Percentiles rank a stretch among this genome's conserved stretches.
Evolutionary conservation across 35 echinoderm and acorn worm genomes (phyloP).

Genomic region (Apostichopus japonicus): DNA sequence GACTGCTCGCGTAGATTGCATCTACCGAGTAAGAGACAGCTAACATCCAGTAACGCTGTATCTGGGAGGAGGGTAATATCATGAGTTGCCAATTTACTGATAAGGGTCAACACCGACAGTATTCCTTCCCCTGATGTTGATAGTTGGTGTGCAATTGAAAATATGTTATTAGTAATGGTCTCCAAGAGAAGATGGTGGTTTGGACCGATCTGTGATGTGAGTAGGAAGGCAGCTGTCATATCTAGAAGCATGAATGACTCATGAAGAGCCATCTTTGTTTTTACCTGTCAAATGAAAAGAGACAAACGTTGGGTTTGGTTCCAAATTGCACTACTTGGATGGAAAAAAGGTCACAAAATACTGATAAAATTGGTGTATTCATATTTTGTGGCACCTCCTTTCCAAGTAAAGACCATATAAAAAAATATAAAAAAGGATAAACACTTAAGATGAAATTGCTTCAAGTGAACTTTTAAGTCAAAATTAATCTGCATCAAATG

Average conservation of each 20-base stretch:
- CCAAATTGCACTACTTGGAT: too few species aligned
- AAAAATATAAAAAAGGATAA: too few species aligned
- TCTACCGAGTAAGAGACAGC: conserved; percentile 17
- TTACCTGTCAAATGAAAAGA: conserved; percentile 5
- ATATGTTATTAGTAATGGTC: background rate
- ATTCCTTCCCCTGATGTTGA: conserved; percentile 18
- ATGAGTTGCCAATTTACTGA: background rate
- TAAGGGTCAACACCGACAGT: background rate
- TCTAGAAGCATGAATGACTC: conserved; percentile 29
- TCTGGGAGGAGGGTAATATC: conserved; percentile 12
- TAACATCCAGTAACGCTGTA: background rate
- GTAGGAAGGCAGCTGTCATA: conserved; percentile 3
- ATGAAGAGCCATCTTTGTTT: conserved; percentile 28
- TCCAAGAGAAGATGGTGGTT: background rate
- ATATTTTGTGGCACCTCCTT: too few species aligned
- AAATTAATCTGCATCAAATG: too few species aligned
- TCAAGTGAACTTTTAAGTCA: too few species aligned
- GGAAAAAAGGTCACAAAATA: too few species aligned
- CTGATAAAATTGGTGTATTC: too few species aligned
- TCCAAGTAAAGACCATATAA: too few species aligned
- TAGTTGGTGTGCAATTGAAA: conserved; percentile 11
- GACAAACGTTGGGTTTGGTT: background rate
- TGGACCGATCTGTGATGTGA: background rate
- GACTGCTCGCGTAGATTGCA: conserved; percentile 25
- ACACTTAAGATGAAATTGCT: too few species aligned